Evolutionary conservation across 1,140 invertebrate species (phyloP).

Genomic region (Eriocheir sinensis): DNA sequence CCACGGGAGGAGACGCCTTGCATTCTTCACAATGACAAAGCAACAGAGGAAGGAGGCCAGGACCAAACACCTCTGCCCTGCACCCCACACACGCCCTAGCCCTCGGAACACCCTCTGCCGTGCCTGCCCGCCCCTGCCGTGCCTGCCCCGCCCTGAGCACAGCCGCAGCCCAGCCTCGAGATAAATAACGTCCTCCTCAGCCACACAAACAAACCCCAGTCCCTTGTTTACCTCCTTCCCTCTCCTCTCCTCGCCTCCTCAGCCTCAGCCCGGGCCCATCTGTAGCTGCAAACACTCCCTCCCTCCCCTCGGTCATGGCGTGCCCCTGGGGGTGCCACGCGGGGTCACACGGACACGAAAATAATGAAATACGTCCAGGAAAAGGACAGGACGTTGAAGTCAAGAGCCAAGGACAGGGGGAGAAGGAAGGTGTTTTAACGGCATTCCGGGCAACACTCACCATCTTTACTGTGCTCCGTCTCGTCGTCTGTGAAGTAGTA

Average conservation of each 20-base stretch:
- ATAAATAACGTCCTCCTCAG: background rate
- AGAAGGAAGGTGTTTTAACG: background rate
- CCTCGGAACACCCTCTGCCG: too few species aligned
- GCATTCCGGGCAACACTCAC: slow-evolving; percentile 45
- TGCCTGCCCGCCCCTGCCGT: too few species aligned
- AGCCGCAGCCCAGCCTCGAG: background rate
- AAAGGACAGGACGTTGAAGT: background rate
- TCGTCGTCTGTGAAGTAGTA: slow-evolving; percentile 77
- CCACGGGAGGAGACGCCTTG: too few species aligned
- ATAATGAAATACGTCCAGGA: background rate
- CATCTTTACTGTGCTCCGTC: slow-evolving; percentile 75
- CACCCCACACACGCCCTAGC: too few species aligned
- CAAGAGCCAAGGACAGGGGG: background rate
- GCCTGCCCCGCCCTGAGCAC: too few species aligned
- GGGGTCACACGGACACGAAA: background rate
- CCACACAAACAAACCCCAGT: background rate
- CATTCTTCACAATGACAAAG: too few species aligned
- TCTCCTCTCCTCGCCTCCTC: background rate
- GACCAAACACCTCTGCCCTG: too few species aligned
- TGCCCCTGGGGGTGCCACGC: background rate
- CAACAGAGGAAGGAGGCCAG: too few species aligned
- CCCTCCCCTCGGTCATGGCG: background rate
- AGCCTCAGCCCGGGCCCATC: background rate
- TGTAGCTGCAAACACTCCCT: background rate
- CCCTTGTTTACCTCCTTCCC: background rate